A percentile compares a stretch with the other conserved stretches of the same genome.
Evolutionary conservation across 2,888 invertebrate species (phyloP).

Genomic region (Philaethria dido): DNA sequence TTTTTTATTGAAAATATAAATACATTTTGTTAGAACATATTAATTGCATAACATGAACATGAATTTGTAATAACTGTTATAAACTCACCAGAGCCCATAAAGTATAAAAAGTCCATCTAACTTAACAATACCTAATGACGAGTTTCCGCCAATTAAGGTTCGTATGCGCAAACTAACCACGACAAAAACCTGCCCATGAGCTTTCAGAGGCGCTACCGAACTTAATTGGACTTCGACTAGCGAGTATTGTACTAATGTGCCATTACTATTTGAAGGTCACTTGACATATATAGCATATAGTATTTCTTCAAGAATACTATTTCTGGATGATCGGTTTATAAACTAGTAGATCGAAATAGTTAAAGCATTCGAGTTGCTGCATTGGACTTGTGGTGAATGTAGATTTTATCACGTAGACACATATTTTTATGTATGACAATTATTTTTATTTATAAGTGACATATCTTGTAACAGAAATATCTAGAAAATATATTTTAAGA

Average conservation of each 20-base stretch:
- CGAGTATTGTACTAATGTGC: slow-evolving; percentile 61
- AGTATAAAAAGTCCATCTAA: slow-evolving; percentile 54
- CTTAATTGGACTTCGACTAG: slow-evolving; percentile 76
- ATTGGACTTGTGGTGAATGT: slow-evolving; percentile 9
- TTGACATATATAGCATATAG: slow-evolving; percentile 37
- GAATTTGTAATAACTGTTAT: background rate
- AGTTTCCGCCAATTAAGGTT: slow-evolving; percentile 77
- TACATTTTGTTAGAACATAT: too few species aligned
- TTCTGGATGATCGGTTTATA: slow-evolving; percentile 38
- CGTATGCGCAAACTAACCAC: slow-evolving; percentile 52
- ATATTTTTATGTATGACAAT: slow-evolving; percentile 4
- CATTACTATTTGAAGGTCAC: slow-evolving; percentile 67
- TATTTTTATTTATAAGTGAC: too few species aligned
- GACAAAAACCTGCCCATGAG: slow-evolving; percentile 76
- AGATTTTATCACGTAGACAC: slow-evolving; percentile 33
- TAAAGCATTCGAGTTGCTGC: slow-evolving; percentile 16
- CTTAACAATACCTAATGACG: slow-evolving; percentile 66
- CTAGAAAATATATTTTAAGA: too few species aligned
- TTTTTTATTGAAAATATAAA: too few species aligned
- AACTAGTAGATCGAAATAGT: slow-evolving; percentile 29
- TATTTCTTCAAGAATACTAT: slow-evolving; percentile 38
- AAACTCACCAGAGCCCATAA: slow-evolving; percentile 11
- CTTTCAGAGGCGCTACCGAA: slow-evolving; percentile 77
- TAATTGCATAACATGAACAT: too few species aligned
- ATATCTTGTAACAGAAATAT: too few species aligned